Evolutionary conservation across 2,888 invertebrate genomes (phyloP).

Genomic region (Melangyna quadrimaculata): DNA sequence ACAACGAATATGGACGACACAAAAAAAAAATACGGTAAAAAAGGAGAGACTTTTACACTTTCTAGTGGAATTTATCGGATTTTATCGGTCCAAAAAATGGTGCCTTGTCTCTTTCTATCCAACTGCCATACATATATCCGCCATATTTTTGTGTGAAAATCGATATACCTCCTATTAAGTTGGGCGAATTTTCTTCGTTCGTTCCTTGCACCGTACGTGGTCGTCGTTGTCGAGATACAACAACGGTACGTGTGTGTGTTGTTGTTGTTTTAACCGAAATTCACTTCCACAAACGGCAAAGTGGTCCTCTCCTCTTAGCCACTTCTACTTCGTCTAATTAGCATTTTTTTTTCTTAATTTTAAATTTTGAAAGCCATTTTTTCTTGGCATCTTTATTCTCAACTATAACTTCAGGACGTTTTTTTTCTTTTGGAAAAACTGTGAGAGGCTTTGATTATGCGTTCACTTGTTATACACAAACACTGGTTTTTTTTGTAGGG

Average conservation of each 20-base stretch:
- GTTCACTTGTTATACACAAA: conserved; percentile 39
- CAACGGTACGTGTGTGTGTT: conserved; percentile 24
- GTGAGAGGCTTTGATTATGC: conserved; percentile 25
- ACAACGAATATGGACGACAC: neutral
- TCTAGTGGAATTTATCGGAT: conserved; percentile 71
- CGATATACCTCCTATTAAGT: conserved; percentile 71
- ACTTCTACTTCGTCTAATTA: conserved; percentile 64
- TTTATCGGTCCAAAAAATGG: conserved; percentile 61
- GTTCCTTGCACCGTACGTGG: conserved; percentile 55
- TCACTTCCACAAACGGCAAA: conserved; percentile 38
- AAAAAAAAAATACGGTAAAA: conserved; percentile 1
- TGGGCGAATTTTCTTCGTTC: conserved; percentile 67
- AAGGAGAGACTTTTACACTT: conserved; percentile 63
- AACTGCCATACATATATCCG: conserved; percentile 57
- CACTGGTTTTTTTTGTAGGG: conserved; percentile 1
- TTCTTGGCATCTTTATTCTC: neutral
- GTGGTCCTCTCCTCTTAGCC: conserved; percentile 57
- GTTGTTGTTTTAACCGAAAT: conserved; percentile 48
- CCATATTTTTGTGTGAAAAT: conserved; percentile 72
- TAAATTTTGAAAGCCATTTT: conserved; percentile 3
- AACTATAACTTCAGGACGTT: neutral
- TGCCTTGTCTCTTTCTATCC: conserved; percentile 61
- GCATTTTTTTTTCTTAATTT: conserved; percentile 41
- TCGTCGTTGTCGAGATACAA: neutral
- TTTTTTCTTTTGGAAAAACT: neutral